Evolutionary conservation across 37 sponge, comb jelly and placozoan genomes (phyloP).

Genomic region (Cladorhizidae sp.): DNA sequence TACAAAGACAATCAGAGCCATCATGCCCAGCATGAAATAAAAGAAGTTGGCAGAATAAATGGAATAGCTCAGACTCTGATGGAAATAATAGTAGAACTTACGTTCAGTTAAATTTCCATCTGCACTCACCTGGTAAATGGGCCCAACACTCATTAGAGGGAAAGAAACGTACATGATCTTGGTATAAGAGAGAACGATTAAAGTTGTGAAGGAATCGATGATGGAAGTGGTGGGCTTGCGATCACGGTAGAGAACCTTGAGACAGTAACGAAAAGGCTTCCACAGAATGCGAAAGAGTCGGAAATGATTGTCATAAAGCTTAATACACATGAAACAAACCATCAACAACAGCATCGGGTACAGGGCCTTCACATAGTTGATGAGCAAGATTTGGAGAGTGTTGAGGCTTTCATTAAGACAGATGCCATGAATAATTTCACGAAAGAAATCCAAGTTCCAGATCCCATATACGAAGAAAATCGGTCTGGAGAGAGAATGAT

Average conservation of each 20-base stretch:
- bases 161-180: conserved; percentile 40
- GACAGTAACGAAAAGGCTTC: conserved; percentile 36
- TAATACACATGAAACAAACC: conserved; percentile 16
- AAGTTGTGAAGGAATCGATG: conserved; percentile 45
- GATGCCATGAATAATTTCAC: not conserved
- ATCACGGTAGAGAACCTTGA: not conserved
- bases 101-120: not conserved
- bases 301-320: conserved; percentile 25
- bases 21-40: conserved; percentile 19
- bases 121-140: not conserved
- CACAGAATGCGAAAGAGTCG: conserved; percentile 5
- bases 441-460: conserved; percentile 74
- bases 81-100: conserved; percentile 18
- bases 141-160: conserved; percentile 15
- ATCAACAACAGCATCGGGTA: conserved; percentile 42
- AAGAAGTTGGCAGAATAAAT: not conserved
- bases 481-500: not conserved
- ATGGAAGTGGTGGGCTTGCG: conserved; percentile 26
- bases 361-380: conserved; percentile 46
- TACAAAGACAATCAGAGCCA: conserved; percentile 33
- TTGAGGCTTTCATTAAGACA: conserved; percentile 21
- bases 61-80: conserved; percentile 3
- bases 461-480: conserved; percentile 22
- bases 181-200: conserved; percentile 47
- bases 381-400: conserved; percentile 1